These are phyloP conservation scores for Psococerastis gibbosa DNA, from an alignment of 2,888 invertebrate genomes.

Conservation along the genomic window DNA sequence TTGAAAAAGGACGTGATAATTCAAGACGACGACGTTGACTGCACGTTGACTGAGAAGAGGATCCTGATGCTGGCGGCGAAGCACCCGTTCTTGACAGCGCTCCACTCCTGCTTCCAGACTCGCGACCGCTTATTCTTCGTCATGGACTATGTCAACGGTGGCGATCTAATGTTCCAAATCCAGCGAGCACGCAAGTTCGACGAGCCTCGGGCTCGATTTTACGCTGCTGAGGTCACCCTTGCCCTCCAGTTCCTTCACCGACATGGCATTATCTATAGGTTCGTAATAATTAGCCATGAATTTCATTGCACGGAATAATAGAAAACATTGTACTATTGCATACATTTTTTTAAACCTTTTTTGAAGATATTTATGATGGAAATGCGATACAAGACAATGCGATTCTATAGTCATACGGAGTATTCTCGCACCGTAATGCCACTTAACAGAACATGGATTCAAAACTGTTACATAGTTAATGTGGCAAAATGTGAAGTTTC, in stretches of 20 bases:
- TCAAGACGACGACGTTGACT: constrained; percentile 98
- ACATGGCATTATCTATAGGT: constrained; percentile 88
- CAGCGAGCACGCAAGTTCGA: constrained; percentile 96
- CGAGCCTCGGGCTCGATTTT: constrained; percentile 86
- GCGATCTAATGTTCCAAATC: constrained; percentile 98
- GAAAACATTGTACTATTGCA: too few relatives aligned
- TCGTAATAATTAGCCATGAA: too few relatives aligned
- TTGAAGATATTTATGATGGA: too few relatives aligned
- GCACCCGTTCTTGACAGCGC: constrained; percentile 93
- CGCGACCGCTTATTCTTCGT: constrained; percentile 92
- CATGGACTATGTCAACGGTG: constrained; percentile 99
- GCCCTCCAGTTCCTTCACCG: constrained; percentile 93
- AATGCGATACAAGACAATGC: too few relatives aligned
- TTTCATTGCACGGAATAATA: too few relatives aligned
- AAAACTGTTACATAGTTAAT: too few relatives aligned
- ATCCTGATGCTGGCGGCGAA: constrained; percentile 92
- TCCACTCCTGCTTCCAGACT: constrained; percentile 95
- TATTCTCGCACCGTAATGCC: too few relatives aligned
- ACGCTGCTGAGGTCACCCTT: constrained; percentile 95
- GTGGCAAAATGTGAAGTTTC: too few relatives aligned
- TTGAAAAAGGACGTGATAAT: constrained; percentile 95
- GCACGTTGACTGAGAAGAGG: constrained; percentile 96
- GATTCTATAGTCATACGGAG: too few relatives aligned
- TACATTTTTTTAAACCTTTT: too few relatives aligned
- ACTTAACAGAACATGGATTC: too few relatives aligned